Base-by-base conservation (phyloP, 2,797 vertebrate species). In the Simalia tracyae region DNA sequence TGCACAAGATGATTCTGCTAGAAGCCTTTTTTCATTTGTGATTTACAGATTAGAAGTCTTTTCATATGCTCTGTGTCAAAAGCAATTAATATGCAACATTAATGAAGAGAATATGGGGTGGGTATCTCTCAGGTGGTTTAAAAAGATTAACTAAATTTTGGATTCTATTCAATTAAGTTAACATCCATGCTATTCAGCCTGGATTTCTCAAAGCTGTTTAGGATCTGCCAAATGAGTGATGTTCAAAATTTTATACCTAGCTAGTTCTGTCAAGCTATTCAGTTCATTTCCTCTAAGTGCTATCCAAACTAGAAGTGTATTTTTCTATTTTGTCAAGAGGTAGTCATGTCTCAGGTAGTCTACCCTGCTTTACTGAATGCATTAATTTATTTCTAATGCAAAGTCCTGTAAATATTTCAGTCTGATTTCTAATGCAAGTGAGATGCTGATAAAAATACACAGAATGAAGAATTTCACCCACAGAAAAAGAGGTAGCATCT, bases 11-110 rank as follows among this genome's bases (percentile, higher is more conserved):
- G n/a, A 93, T 96, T 94, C 92, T 93, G 56, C 76, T 95, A 84
- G 94, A 92, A 97, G 60, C 94, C 92, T 60, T 60, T 95, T 96
- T 91, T 60, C 94, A 72, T 93, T 96, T 93, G 57, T 95, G 89
- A 95, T 91, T 94, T 93, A 95, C 88, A 95, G 92, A 36, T 12
- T 92, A 95, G 93, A 95, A 95, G 96, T 94, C 87, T 95, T 96
- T 95, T 95, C 92, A 94, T 94, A 91, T 93, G 88, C 59, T 95
- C 94, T 93, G 84, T 88, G 95, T 91, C 90, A 94, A 0, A 24
- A 96, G 72, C 92, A 94, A 96, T 94, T 95, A 95, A 92, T 91
- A 92, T 92, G 31, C 26, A 61, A 90, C 68, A 72, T 92, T 95
- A 96, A 95, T 95, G 87, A 96, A 61, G 89, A 90, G 94, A 90